Percentiles rank a stretch among this genome's conserved stretches.
Evolutionary conservation across 2,888 invertebrate genomes (phyloP).

Genomic region (Lepas anatifera): DNA sequence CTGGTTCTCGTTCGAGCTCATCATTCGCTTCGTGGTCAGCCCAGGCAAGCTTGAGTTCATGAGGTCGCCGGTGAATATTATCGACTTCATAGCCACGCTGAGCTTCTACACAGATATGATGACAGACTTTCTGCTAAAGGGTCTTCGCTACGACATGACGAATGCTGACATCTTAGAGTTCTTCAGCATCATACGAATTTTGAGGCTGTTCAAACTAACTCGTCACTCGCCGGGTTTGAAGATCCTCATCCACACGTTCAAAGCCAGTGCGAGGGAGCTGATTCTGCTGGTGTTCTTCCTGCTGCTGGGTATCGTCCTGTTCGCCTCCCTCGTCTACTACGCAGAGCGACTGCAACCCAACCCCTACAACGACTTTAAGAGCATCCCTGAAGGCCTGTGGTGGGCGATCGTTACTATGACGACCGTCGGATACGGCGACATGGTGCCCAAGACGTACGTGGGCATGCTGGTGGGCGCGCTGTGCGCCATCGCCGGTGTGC

Average conservation of each 20-base stretch:
- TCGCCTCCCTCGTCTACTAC: slow-evolving; percentile 88
- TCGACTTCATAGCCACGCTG: slow-evolving; percentile 84
- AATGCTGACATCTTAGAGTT: slow-evolving; percentile 71
- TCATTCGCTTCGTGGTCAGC: slow-evolving; percentile 73
- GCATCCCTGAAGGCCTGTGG: slow-evolving; percentile 86
- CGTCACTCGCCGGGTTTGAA: slow-evolving; percentile 87
- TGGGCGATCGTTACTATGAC: slow-evolving; percentile 97
- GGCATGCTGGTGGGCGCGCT: slow-evolving; percentile 89
- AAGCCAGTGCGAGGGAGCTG: slow-evolving; percentile 70
- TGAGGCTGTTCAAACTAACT: slow-evolving; percentile 84
- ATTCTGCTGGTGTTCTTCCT: slow-evolving; percentile 89
- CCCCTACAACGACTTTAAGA: slow-evolving; percentile 87
- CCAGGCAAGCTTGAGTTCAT: slow-evolving; percentile 75
- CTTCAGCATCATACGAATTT: slow-evolving; percentile 85
- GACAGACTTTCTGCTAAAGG: slow-evolving; percentile 33
- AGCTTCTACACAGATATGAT: slow-evolving; percentile 84
- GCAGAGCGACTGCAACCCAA: slow-evolving; percentile 89
- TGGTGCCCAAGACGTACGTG: slow-evolving; percentile 87
- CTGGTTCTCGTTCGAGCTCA: slow-evolving; percentile 90
- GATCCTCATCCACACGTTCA: slow-evolving; percentile 92
- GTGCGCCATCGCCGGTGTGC: slow-evolving; percentile 80
- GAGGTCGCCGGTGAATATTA: slow-evolving; percentile 81
- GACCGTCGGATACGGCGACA: slow-evolving; percentile 87
- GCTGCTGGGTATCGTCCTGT: slow-evolving; percentile 87
- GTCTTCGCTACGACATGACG: slow-evolving; percentile 11